Base-by-base conservation (phyloP, 2,113 vertebrate species). In the Falco punctatus region DNA sequence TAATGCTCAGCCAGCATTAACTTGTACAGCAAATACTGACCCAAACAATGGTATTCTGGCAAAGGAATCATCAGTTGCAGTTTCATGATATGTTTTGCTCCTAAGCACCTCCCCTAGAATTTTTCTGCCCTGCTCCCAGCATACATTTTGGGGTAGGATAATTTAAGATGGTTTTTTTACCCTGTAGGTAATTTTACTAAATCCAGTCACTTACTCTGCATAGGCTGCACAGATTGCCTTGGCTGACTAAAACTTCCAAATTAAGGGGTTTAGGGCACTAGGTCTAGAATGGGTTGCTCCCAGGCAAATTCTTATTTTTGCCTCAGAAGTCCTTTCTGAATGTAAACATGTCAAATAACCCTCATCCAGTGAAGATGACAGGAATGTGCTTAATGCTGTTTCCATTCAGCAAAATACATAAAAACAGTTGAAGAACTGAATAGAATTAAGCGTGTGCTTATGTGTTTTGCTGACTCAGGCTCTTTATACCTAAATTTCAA, bases 21-120 rank as follows among this genome's bases (percentile, higher is more conserved):
- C 83, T 72, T 80, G 27, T 62, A 67, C 49, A 64, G 73, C 69
- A 94, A 95, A 97, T 95, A 95, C 65, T 94, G 92, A 91, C 80
- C 70, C 52, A 89, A 87, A 92, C 10, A 61, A 51, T 61, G 40
- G 44, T 35, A 75, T 52, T 80, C 67, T 71, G 49, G 61, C 40
- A 81, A 70, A 71, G 10, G 10, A 96, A 77, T 49, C 8, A 46
- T 58, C 64, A 59, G 11, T 20, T 38, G 28, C n/a, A 67, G 11
- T 64, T 88, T 44, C 77, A 22, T 71, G 52, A 26, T 48, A 40
- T 38, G 35, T 32, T n/a, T 11, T 22, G 6, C 19, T 74, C 13
- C 24, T 67, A 61, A 85, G 52, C 5, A 54, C 5, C 21, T 69
- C 2, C 3, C 27, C 2, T 69, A 4, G 15, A 33, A 52, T 38